A percentile compares a stretch with the other conserved stretches of the same genome.
Evolutionary conservation across 2,888 invertebrate genomes (phyloP).

Genomic region (Nomada hirtipes): DNA sequence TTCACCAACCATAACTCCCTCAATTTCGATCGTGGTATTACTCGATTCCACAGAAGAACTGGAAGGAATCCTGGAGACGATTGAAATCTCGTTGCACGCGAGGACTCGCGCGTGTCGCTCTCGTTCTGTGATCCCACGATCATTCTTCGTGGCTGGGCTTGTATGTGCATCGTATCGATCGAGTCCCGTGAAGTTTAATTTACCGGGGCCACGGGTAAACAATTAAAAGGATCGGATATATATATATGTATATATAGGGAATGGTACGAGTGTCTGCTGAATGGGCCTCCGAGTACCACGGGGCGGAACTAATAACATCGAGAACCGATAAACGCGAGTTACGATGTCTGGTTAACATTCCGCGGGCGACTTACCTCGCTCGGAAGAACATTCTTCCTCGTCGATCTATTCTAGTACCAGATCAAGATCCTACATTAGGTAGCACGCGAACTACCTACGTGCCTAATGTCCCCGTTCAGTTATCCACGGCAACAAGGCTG

Average conservation of each 20-base stretch:
- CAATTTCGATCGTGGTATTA: neutral
- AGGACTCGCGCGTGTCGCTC: neutral
- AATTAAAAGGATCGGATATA: conserved; percentile 62
- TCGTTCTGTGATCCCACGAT: neutral
- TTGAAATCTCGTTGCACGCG: conserved; percentile 16
- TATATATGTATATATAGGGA: conserved; percentile 27
- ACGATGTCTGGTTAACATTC: conserved; percentile 72
- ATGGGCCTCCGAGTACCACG: conserved; percentile 54
- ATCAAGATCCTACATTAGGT: conserved; percentile 59
- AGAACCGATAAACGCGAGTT: conserved; percentile 70
- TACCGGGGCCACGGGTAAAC: conserved; percentile 55
- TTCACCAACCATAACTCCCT: neutral
- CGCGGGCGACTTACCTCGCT: conserved; percentile 57
- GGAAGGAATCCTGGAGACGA: neutral
- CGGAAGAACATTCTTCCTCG: conserved; percentile 62
- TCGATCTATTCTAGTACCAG: conserved; percentile 61
- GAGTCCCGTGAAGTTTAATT: conserved; percentile 45
- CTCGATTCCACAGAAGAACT: neutral
- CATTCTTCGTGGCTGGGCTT: neutral
- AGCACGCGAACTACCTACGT: conserved; percentile 64
- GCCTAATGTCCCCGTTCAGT: conserved; percentile 58
- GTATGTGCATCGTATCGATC: conserved; percentile 59
- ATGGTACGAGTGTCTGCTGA: conserved; percentile 51
- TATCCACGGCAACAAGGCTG: conserved; percentile 44
- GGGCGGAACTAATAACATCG: conserved; percentile 69